phyloP scores from a whole-genome alignment of 2,113 vertebrate species.

The Mobula hypostoma region DNA sequence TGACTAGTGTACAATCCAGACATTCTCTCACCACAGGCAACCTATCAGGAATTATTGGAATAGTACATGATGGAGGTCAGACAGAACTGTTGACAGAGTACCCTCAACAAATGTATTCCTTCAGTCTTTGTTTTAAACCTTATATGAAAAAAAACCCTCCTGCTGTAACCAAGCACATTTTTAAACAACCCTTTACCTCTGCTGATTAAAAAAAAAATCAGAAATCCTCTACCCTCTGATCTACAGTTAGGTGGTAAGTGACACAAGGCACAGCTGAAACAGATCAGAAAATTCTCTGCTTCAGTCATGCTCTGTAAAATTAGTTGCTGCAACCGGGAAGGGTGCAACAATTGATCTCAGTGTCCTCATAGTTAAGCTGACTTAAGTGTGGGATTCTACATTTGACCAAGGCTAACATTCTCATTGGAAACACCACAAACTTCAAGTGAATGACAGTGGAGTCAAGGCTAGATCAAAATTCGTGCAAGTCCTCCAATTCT shows the following conservation, averaged over 20 bases:
- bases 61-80: neutral
- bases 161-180: neutral
- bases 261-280: neutral
- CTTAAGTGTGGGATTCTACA: neutral
- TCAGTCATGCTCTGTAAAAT: neutral
- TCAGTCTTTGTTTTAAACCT: neutral
- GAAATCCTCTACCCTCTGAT: neutral
- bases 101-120: conserved; percentile 8
- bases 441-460: neutral
- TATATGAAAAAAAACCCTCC: neutral
- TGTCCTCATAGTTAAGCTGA: neutral
- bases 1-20: neutral
- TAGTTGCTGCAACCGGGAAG: neutral
- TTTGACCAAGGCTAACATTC: neutral
- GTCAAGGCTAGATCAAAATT: neutral
- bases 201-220: neutral
- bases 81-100: conserved; percentile 1
- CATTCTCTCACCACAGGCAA: neutral
- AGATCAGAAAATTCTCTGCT: neutral
- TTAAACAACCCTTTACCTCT: neutral
- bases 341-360: neutral
- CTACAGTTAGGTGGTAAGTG: neutral
- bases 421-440: neutral
- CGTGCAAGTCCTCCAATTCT: neutral
- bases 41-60: neutral